Base-by-base conservation (phyloP, 2,888 invertebrate genomes). In the Drosophila anomalipes region DNA sequence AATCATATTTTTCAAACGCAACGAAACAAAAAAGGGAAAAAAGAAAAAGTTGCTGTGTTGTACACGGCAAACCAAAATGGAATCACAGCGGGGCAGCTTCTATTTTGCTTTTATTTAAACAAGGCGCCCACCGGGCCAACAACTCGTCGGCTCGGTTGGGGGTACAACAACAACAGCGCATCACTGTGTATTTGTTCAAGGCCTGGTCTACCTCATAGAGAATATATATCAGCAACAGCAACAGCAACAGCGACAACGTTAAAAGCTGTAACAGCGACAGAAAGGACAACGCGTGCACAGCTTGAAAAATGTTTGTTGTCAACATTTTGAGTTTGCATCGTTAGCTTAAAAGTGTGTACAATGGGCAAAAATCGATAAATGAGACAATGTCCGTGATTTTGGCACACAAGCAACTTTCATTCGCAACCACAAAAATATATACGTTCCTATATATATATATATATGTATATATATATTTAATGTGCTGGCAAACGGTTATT, bases 231-330 rank as follows among this genome's bases (percentile, higher is more conserved):
- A 14, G 14, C 59, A 61, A 54, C 30, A 62, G 19, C 35, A 66
- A 47, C 47, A 39, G 12, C 26, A 64, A 64, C 71, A 77, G 59
- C 71, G 68, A 71, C 65, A 79, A 67, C 35, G 57, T 33, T 58
- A 65, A 74, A 60, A 60, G 65, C 52, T 54, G 37, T 39, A 57
- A 51, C 54, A 67, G 58, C 73, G 74, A 74, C 66, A 76, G 81
- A 79, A 65, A 79, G 67, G 81, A 85, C 72, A 80, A 70, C 86
- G 66, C 81, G 82, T 81, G 83, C 87, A 86, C 91, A 88, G 87
- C 87, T 91, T 88, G 91, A 88, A 91, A 88, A 88, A 88, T 91
- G 87, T 86, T 86, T 89, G 91, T 88, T 91, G 91, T 91, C 91
- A 89, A 88, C 91, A 88, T 89, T 88, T 86, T 90, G 81, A 91